Base-by-base conservation (phyloP, 2,113 vertebrate species). In the Telmatochromis brachygnathus region DNA sequence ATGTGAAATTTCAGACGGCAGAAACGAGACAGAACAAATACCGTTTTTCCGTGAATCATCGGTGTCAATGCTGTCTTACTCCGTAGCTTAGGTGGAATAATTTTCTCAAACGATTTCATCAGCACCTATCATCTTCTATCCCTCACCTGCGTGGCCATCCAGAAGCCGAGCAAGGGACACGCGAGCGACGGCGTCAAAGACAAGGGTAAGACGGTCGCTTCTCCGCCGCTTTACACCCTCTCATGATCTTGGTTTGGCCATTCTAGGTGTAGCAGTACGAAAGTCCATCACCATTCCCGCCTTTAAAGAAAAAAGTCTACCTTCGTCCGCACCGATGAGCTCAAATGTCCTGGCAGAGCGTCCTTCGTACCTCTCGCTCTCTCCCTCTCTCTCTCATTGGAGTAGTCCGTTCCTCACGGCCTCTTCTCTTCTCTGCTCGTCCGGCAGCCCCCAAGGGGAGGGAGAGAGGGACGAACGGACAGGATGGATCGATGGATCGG, bases 271-370 rank as follows among this genome's bases (percentile, higher is more conserved):
- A 89, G 93, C 88, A 90, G 85, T 56, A 89, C 90, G 26, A 89
- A 88, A 93, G 90, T 91, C 93, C 91, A 92, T 95, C 94, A 95
- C 91, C 94, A 96, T 95, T 93, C 94, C 93, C 94, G 79, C 93
- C 94, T 94, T 84, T 65, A 37, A 37, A 65, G 60, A 65, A 83
- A 90, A 85, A 87, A 92, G 84, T 92, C 90, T 91, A 88, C 91
- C 88, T 89, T 53, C 39, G 84, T 93, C 94, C 87, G 93, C 93
- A 93, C 91, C 35, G 90, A 89, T 85, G 8, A 91, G 79, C 91
- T 89, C 91, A 42, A 92, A 90, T 90, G 94, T 95, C 94, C 92
- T 94, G 91, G 82, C 90, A 73, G 85, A 58, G 92, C 91, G 93
- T 94, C 91, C 88, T 92, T 77, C 86, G 86, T 65, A 65, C 60